Percentiles rank a stretch among this genome's conserved stretches.
These are phyloP conservation scores for Gambusia affinis DNA, from an alignment of 2,113 vertebrate genomes.

Conservation along the genomic window DNA sequence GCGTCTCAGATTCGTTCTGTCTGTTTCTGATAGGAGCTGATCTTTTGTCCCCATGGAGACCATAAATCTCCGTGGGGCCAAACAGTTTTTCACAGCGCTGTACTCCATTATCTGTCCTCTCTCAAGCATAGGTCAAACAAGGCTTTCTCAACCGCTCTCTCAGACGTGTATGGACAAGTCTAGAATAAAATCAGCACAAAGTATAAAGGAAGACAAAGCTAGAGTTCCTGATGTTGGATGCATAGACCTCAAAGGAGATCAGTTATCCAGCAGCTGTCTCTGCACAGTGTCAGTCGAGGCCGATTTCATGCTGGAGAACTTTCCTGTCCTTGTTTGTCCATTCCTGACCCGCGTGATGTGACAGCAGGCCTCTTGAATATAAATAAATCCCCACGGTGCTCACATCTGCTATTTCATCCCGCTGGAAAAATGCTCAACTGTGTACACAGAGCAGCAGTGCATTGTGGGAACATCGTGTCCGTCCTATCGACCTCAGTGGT, in stretches of 20 bases:
- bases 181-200: background rate
- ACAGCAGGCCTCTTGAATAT: background rate
- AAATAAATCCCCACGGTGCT: background rate
- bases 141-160: background rate
- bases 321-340: background rate
- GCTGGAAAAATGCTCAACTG: background rate
- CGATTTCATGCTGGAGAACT: background rate
- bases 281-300: too few species aligned
- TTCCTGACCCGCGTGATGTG: background rate
- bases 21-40: background rate
- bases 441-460: background rate
- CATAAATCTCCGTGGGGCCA: background rate
- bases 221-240: background rate
- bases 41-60: background rate
- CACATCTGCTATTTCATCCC: background rate
- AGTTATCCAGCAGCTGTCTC: background rate
- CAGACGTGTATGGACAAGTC: background rate
- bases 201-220: background rate
- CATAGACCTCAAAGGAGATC: background rate
- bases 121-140: background rate
- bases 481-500: background rate
- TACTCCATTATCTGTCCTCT: background rate
- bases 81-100: too few species aligned
- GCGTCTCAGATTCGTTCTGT: background rate
- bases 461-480: background rate